Base-by-base conservation (phyloP, 2,888 invertebrate genomes). In the Apoda limacodes region DNA sequence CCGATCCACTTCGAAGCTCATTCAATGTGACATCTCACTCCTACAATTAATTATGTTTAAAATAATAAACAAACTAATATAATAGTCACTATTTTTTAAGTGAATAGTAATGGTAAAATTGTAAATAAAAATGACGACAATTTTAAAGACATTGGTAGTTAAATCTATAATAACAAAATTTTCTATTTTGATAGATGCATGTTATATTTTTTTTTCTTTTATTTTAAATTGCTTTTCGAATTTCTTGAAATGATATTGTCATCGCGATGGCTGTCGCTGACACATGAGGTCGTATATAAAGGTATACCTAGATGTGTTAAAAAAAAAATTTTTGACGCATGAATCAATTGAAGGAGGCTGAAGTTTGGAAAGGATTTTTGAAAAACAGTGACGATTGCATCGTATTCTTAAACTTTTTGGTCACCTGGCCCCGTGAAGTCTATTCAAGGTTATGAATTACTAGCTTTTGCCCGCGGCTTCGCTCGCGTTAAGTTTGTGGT, bases 1-100 rank as follows among this genome's bases (percentile, higher is more conserved):
- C 45, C 70, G 70, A 68, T 76, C 78, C 71, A 70, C 74, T 52
- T 75, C 75, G 76, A 74, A 74, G 76, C 57, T 80, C 78, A 80
- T 80, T 80, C 80, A 80, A 80, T 75, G 78, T 68, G 67, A 65
- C 78, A 78, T 75, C 54, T 60, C 69, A 66, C 58, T 48, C 69
- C 64, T 62, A 67, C 55, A 67, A 67, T 61, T 67, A 75, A 66
- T 64, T 66, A 63, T 62, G 57, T 66, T 65, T 65, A 70, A 48
- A 60, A 53, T 67, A 65, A 63, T 55, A 67, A 66, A 68, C 50
- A 51, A 65, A 67, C 57, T 66, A 72, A 66, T 67, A 70, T 58
- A 68, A 65, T 65, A 66, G 52, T 63, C 64, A 70, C 71, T 69
- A 76, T 67, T 67, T 67, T 66, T 63, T 55, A 70, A 66, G 60